phyloP scores from a whole-genome alignment of 2,888 invertebrate genomes.

The Monopis laevigella region DNA sequence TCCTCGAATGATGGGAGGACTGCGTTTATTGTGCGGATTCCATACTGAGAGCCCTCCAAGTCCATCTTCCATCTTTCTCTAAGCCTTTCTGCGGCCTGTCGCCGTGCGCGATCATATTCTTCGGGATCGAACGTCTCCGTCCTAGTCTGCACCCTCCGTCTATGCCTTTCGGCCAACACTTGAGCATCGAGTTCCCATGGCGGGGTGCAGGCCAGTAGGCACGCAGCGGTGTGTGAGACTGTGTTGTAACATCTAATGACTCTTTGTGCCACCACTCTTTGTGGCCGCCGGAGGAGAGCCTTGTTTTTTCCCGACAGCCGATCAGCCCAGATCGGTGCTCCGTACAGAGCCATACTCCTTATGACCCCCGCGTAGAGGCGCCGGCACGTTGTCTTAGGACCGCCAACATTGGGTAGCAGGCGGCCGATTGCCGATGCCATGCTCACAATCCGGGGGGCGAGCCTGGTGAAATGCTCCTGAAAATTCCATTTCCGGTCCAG shows the following conservation, averaged over 20 bases:
- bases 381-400: neutral
- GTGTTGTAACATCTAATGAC: neutral
- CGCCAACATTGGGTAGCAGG: neutral
- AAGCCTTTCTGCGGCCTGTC: no score
- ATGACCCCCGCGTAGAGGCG: neutral
- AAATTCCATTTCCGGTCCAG: slow-evolving; percentile 17
- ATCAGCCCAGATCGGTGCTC: slow-evolving; percentile 3
- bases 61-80: no score
- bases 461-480: slow-evolving; percentile 12
- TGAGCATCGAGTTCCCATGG: neutral
- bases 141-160: no score
- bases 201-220: neutral
- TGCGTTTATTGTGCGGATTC: no score
- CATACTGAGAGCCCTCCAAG: no score
- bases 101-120: no score
- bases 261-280: neutral
- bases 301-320: neutral
- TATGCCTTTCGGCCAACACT: no score
- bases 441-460: neutral
- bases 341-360: neutral
- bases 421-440: neutral
- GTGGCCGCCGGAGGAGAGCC: neutral
- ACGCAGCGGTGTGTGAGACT: neutral
- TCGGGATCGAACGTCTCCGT: no score
- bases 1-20: no score